Conservation (phyloP, 2,888 invertebrate species). For the Chydorus sphaericus region DNA sequence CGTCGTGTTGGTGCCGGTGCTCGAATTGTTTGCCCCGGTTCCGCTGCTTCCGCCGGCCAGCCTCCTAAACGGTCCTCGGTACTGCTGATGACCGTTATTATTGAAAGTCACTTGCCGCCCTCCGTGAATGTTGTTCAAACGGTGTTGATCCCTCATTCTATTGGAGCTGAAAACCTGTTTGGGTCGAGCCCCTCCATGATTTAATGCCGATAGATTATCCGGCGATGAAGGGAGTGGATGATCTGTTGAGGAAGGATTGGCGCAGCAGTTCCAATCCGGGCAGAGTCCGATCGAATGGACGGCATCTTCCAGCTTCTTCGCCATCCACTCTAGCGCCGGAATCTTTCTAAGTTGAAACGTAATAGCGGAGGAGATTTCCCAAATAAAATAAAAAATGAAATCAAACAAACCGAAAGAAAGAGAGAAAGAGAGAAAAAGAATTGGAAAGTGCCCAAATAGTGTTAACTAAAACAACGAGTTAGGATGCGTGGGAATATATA, state of each 20-base stretch:
- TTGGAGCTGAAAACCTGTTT: too few relatives aligned
- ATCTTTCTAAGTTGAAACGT: constrained; percentile 12
- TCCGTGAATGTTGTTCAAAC: background rate
- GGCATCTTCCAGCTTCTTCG: constrained; percentile 7
- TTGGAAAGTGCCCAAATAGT: constrained; percentile 6
- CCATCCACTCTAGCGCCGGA: constrained; percentile 14
- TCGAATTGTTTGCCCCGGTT: too few relatives aligned
- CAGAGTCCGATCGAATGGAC: constrained; percentile 1
- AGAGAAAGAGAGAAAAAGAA: background rate
- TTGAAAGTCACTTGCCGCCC: background rate
- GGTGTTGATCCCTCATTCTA: background rate
- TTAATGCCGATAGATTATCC: background rate
- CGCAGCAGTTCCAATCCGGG: background rate
- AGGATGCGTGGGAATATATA: too few relatives aligned
- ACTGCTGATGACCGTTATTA: too few relatives aligned
- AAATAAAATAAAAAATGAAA: background rate
- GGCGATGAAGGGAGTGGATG: background rate
- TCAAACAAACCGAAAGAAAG: background rate
- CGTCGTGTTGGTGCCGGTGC: too few relatives aligned
- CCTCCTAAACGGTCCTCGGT: background rate
- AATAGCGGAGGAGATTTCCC: too few relatives aligned
- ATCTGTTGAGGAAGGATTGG: background rate
- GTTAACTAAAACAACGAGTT: background rate
- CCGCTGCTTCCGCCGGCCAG: background rate
- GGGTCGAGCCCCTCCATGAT: background rate